Evolutionary conservation across 2,888 invertebrate species (phyloP).

Genomic region (Cheilosia grossa): DNA sequence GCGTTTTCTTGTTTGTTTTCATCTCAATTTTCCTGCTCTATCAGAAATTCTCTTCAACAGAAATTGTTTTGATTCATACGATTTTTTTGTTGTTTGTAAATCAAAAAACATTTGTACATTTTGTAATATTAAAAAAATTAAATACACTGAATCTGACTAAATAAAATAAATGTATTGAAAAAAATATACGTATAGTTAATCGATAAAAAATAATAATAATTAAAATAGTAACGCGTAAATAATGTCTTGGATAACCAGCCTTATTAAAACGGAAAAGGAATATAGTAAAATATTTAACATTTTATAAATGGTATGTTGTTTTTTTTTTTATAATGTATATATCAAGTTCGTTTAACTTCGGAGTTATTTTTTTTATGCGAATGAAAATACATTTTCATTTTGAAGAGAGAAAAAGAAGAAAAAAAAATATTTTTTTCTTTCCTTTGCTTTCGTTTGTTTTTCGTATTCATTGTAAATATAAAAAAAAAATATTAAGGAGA

Average conservation of each 20-base stretch:
- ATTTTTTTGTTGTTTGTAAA: slow-evolving; percentile 65
- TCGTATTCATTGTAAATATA: slow-evolving; percentile 76
- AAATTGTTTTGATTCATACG: slow-evolving; percentile 48
- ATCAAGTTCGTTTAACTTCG: slow-evolving; percentile 52
- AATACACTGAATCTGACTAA: slow-evolving; percentile 74
- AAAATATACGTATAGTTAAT: slow-evolving; percentile 70
- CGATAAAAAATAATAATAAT: slow-evolving; percentile 65
- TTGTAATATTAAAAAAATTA: slow-evolving; percentile 73
- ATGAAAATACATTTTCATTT: slow-evolving; percentile 59
- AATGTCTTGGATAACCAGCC: slow-evolving; percentile 84
- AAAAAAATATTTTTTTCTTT: slow-evolving; percentile 74
- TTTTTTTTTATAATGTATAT: slow-evolving; percentile 60
- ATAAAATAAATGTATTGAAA: slow-evolving; percentile 72
- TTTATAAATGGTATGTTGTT: slow-evolving; percentile 73
- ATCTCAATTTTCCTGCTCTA: slow-evolving; percentile 63
- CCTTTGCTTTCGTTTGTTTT: slow-evolving; percentile 65
- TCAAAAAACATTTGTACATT: slow-evolving; percentile 71
- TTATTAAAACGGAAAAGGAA: slow-evolving; percentile 79
- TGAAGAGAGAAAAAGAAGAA: slow-evolving; percentile 75
- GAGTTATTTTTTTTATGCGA: slow-evolving; percentile 61
- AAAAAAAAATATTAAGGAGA: slow-evolving; percentile 76
- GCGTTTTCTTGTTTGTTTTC: slow-evolving; percentile 68
- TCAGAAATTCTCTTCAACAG: slow-evolving; percentile 58
- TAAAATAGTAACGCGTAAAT: slow-evolving; percentile 77
- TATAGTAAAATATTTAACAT: slow-evolving; percentile 73